Conservation (phyloP, 2,888 invertebrate genomes). For the Netelia fuscicornis region DNA sequence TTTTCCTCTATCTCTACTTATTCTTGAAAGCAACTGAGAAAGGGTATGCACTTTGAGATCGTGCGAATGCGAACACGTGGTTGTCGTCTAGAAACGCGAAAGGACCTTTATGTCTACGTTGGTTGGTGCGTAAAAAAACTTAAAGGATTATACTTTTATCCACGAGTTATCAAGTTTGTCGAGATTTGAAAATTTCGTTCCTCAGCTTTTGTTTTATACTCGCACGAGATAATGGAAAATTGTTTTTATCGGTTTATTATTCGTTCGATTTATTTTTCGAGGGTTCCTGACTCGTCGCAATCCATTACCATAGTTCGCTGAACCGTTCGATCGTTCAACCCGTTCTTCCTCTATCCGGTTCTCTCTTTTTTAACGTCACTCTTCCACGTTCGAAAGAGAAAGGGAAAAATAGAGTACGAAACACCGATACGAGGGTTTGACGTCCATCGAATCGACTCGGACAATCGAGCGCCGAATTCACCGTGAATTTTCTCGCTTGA, state of each 20-base stretch:
- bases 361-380: neutral
- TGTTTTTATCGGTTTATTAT: neutral
- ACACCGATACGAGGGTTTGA: neutral
- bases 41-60: slow-evolving; percentile 73
- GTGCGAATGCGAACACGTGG: slow-evolving; percentile 79
- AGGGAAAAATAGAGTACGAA: neutral
- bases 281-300: neutral
- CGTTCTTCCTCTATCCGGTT: too few species aligned
- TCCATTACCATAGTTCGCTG: neutral
- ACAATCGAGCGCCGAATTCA: slow-evolving; percentile 5
- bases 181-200: neutral
- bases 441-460: neutral
- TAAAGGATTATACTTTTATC: neutral
- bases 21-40: slow-evolving; percentile 58
- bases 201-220: neutral
- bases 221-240: neutral
- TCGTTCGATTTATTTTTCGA: neutral
- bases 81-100: slow-evolving; percentile 54
- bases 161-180: slow-evolving; percentile 5
- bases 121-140: slow-evolving; percentile 6
- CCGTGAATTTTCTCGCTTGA: slow-evolving; percentile 6
- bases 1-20: slow-evolving; percentile 35
- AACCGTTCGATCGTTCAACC: neutral
- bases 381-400: too few species aligned
- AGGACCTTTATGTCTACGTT: slow-evolving; percentile 41